Percentiles rank a stretch among this genome's conserved stretches.
These are phyloP conservation scores for Laterallus jamaicensis DNA, from an alignment of 2,113 vertebrate species.

Conservation along the genomic window DNA sequence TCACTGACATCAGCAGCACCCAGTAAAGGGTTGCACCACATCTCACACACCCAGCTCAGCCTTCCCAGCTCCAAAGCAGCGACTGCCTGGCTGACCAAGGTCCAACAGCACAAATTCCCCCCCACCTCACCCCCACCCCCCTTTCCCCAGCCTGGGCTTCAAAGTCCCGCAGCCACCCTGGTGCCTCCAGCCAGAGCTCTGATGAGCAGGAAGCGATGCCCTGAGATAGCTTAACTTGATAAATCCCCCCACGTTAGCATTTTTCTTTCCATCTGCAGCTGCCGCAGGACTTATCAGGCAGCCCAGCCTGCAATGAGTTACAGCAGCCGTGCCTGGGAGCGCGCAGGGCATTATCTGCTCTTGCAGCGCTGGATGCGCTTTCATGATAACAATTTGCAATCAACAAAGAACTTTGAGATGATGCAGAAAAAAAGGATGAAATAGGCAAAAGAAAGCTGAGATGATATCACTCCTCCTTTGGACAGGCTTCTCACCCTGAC, in stretches of 20 bases:
- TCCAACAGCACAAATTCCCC: neutral
- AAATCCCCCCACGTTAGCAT: neutral
- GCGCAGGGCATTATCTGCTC: neutral
- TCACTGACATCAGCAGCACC: neutral
- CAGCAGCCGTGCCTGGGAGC: neutral
- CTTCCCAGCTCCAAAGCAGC: fast-evolving
- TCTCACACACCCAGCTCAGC: neutral
- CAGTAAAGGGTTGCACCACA: fast-evolving
- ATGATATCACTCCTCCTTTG: neutral
- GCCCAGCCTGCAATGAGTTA: neutral
- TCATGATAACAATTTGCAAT: conserved; percentile 21
- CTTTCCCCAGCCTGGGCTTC: neutral
- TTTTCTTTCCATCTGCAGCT: conserved; percentile 35
- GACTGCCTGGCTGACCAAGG: fast-evolving
- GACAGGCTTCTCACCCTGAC: neutral
- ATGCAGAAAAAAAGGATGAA: neutral
- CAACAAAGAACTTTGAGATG: conserved; percentile 19
- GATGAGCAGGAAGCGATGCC: conserved; percentile 24
- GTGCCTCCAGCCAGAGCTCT: neutral
- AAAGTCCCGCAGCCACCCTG: neutral
- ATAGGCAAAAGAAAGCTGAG: neutral
- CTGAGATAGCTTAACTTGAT: neutral
- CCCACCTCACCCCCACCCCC: too few relatives aligned
- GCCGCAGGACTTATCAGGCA: neutral
- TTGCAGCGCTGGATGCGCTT: neutral